Percentiles rank a stretch among this genome's conserved stretches.
Evolutionary conservation across 2,888 invertebrate species (phyloP).

Genomic region (Caenorhabditis parvicauda): DNA sequence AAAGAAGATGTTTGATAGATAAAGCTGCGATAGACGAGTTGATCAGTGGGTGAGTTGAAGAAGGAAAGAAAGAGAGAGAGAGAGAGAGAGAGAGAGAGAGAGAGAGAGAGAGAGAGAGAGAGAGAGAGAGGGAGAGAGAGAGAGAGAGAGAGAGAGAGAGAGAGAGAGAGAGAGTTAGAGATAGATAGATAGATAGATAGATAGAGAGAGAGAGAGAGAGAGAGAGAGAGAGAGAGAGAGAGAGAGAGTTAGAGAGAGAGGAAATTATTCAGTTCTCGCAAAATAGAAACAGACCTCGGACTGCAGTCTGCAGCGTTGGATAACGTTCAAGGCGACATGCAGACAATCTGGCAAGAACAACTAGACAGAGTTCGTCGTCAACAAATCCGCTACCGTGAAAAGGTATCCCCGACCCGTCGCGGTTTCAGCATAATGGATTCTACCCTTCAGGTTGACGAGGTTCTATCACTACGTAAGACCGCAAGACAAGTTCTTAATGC

Average conservation of each 20-base stretch:
- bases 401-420: slow-evolving; percentile 10
- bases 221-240: too few species aligned
- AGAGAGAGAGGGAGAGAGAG: slow-evolving; percentile 36
- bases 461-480: slow-evolving; percentile 25
- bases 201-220: too few species aligned
- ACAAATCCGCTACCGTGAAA: slow-evolving; percentile 69
- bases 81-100: too few species aligned
- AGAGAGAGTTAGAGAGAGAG: too few species aligned
- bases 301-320: slow-evolving; percentile 61
- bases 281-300: slow-evolving; percentile 57
- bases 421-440: neutral
- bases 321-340: slow-evolving; percentile 44
- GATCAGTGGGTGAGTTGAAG: slow-evolving; percentile 39
- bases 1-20: slow-evolving; percentile 68
- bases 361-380: slow-evolving; percentile 74
- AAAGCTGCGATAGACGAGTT: slow-evolving; percentile 39
- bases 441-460: slow-evolving; percentile 21
- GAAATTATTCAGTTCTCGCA: too few species aligned
- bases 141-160: slow-evolving; percentile 22
- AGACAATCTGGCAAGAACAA: slow-evolving; percentile 74
- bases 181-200: too few species aligned
- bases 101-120: too few species aligned
- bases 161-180: too few species aligned
- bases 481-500: slow-evolving; percentile 37
- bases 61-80: slow-evolving; percentile 5